Base-by-base conservation (phyloP, 2,888 invertebrate species). In the Stegana nigrithorax region DNA sequence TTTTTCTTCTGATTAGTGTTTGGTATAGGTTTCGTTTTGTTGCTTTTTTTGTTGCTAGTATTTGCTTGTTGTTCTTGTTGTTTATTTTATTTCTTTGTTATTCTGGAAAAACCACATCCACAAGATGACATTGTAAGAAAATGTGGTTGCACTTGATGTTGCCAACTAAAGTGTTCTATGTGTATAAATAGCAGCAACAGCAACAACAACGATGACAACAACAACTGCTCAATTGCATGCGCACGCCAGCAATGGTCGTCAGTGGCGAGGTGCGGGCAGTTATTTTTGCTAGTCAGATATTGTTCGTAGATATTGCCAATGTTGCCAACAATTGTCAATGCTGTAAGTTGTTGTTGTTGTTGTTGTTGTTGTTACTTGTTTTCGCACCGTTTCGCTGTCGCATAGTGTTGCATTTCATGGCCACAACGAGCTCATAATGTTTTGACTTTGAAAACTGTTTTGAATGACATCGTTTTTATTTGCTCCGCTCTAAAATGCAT, bases 141-240 rank as follows among this genome's bases (percentile, higher is more conserved):
- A 75, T 79, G 79, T 70, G 81, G 81, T 80, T 80, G 73, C 70
- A 70, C 72, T 73, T 70, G 71, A 66, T 68, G 70, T 60, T 60
- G 68, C 70, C 55, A 60, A 53, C 60, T 60, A 60, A 60, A 55
- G 53, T 44, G 26, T 23, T 53, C 19, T 60, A 21, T 23, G 29
- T 29, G 10, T 10, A n/a, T 39, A 39, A 47, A 25, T 39, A 36
- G 21, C n/a, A n/a, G n/a, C 60, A 42, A 45, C 60, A 62, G 29
- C 59, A 62, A 59, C 63, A 60, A 39, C 59, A 62, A 67, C 68
- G 39, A 36, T 45, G 47, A 19, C 25, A 45, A 53, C n/a, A 65
- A 55, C 55, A 55, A 45, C 47, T 66, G 67, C 60, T 69, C 64
- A 67, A 55, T 36, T 36, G 51, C 51, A 17, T 66, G 65, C 65